A percentile compares a stretch with the other conserved stretches of the same genome.
These are phyloP conservation scores for Anarsia innoxiella DNA, from an alignment of 2,888 invertebrate species.

Conservation along the genomic window DNA sequence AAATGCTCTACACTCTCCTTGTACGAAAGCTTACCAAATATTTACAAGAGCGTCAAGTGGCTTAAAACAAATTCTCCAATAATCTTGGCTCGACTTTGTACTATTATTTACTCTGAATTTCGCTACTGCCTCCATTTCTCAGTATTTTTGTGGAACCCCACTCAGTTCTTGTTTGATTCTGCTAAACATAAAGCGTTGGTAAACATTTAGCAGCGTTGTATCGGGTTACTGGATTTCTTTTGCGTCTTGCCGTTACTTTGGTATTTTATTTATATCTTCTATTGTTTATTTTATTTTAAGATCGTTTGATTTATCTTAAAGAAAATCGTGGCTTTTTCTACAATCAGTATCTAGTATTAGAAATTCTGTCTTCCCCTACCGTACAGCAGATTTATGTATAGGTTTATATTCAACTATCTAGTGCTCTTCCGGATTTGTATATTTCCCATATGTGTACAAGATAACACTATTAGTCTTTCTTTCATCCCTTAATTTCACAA, in stretches of 20 bases:
- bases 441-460: too few relatives aligned
- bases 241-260: conserved; percentile 29
- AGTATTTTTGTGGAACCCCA: conserved; percentile 64
- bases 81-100: conserved; percentile 62
- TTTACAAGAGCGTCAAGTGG: conserved; percentile 67
- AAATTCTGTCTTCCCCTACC: too few relatives aligned
- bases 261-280: not conserved
- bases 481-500: too few relatives aligned
- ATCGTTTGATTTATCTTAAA: too few relatives aligned
- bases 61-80: conserved; percentile 73
- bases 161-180: conserved; percentile 69
- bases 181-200: conserved; percentile 66
- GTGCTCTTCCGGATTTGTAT: too few relatives aligned
- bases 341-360: too few relatives aligned
- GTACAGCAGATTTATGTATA: too few relatives aligned
- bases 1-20: conserved; percentile 34
- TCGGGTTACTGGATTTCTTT: conserved; percentile 61
- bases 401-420: too few relatives aligned
- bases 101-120: conserved; percentile 64
- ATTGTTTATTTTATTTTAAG: too few relatives aligned
- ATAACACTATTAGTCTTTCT: too few relatives aligned
- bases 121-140: conserved; percentile 47
- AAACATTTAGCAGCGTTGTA: conserved; percentile 63
- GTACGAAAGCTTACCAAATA: conserved; percentile 67
- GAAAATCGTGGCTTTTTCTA: too few relatives aligned